Evolutionary conservation across 2,888 invertebrate species (phyloP).

Genomic region (Volucella inflata): DNA sequence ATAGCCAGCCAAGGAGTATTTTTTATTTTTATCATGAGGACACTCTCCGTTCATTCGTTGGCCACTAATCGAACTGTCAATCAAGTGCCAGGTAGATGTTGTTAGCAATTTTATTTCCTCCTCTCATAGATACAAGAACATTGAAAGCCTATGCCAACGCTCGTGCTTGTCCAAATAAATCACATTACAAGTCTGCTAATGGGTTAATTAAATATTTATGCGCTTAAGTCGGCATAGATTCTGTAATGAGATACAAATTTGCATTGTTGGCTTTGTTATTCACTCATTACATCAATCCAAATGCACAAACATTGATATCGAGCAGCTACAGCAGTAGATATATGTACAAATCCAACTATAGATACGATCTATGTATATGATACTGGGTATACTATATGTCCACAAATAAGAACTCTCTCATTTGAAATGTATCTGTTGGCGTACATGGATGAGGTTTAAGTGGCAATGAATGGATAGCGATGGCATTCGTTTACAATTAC

Average conservation of each 20-base stretch:
- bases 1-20: too few species aligned
- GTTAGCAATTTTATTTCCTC: conserved; percentile 14
- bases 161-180: conserved; percentile 55
- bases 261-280: conserved; percentile 38
- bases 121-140: conserved; percentile 19
- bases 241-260: conserved; percentile 43
- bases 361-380: too few species aligned
- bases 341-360: too few species aligned
- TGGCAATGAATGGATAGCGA: conserved; percentile 35
- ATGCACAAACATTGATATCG: neutral
- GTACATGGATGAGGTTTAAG: conserved; percentile 4
- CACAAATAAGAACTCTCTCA: too few species aligned
- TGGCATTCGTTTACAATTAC: conserved; percentile 15
- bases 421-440: too few species aligned
- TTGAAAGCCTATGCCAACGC: neutral
- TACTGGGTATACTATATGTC: too few species aligned
- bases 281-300: conserved; percentile 24
- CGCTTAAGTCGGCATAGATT: conserved; percentile 36
- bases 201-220: conserved; percentile 70
- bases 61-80: neutral
- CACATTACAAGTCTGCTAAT: conserved; percentile 64
- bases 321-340: too few species aligned
- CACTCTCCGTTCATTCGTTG: neutral
- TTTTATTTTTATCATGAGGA: too few species aligned
- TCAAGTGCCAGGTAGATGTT: neutral